Evolutionary conservation across 1,140 invertebrate genomes (phyloP).

Genomic region (Cydia strobilella): DNA sequence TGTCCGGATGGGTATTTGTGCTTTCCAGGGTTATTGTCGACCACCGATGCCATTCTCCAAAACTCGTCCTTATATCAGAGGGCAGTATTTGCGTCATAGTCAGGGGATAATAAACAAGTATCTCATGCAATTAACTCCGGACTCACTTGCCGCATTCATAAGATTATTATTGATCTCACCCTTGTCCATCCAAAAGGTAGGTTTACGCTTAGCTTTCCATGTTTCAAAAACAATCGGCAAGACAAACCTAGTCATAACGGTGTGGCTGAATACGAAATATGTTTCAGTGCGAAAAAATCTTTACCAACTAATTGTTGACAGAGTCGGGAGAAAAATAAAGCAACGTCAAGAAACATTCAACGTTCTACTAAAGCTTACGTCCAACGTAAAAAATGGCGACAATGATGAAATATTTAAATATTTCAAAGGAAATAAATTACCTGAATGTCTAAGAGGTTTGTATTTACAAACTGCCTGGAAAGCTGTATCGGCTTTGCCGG

Average conservation of each 20-base stretch:
- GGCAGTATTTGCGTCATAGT: conserved; percentile 59
- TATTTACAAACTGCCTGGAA: conserved; percentile 48
- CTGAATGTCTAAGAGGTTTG: conserved; percentile 40
- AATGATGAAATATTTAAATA: conserved; percentile 49
- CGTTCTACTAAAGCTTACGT: conserved; percentile 51
- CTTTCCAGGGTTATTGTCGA: conserved; percentile 50
- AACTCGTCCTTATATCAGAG: conserved; percentile 53
- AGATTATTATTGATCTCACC: conserved; percentile 51
- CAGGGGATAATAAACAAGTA: conserved; percentile 57
- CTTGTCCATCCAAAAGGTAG: conserved; percentile 62
- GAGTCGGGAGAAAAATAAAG: conserved; percentile 40
- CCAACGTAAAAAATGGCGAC: conserved; percentile 50
- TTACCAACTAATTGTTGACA: conserved; percentile 50
- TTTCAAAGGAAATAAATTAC: conserved; percentile 38
- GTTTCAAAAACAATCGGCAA: conserved; percentile 50
- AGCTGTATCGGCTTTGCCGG: conserved; percentile 45
- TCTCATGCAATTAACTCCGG: conserved; percentile 48
- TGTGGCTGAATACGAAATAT: conserved; percentile 61
- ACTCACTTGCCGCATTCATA: conserved; percentile 50
- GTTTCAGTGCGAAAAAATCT: conserved; percentile 54
- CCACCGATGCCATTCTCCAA: conserved; percentile 53
- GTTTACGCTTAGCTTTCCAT: conserved; percentile 57
- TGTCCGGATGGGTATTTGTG: conserved; percentile 58
- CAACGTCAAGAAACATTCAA: conserved; percentile 41
- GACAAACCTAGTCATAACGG: conserved; percentile 44